These are phyloP conservation scores for Panthera leo DNA, from an alignment of 2,113 vertebrate genomes.

Conservation along the genomic window DNA sequence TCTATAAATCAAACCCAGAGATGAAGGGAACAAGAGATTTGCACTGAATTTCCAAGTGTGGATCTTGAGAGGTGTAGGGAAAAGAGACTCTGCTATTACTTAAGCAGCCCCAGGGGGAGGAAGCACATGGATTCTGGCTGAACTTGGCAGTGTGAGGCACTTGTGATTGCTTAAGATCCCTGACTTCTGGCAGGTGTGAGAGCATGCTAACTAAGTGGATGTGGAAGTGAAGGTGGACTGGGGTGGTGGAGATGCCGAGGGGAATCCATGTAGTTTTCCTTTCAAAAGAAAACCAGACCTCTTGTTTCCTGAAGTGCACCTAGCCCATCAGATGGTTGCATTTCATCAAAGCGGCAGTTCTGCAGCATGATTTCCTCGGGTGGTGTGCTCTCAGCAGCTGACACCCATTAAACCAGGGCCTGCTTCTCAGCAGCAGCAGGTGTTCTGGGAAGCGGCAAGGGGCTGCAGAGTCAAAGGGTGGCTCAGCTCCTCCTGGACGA, in stretches of 20 bases:
- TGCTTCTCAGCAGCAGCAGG: constrained; percentile 47
- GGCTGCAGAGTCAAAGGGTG: neutral
- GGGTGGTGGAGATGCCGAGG: neutral
- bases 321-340: neutral
- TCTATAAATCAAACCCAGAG: constrained; percentile 62
- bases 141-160: neutral
- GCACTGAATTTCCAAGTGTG: constrained; percentile 36
- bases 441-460: neutral
- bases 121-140: neutral
- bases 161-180: neutral
- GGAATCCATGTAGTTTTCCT: neutral
- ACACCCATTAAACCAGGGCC: constrained; percentile 9
- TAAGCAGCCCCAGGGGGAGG: neutral
- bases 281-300: constrained; percentile 55
- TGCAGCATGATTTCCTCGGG: neutral
- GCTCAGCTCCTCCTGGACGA: neutral
- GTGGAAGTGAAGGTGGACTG: neutral
- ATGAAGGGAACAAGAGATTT: constrained; percentile 60
- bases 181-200: neutral
- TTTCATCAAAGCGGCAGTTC: constrained; percentile 16
- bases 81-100: neutral
- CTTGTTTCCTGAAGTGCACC: constrained; percentile 6
- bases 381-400: constrained; percentile 36
- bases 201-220: constrained; percentile 6
- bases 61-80: neutral